Conservation (phyloP, 2,888 invertebrate genomes). For the Neoitamus cyanurus region DNA sequence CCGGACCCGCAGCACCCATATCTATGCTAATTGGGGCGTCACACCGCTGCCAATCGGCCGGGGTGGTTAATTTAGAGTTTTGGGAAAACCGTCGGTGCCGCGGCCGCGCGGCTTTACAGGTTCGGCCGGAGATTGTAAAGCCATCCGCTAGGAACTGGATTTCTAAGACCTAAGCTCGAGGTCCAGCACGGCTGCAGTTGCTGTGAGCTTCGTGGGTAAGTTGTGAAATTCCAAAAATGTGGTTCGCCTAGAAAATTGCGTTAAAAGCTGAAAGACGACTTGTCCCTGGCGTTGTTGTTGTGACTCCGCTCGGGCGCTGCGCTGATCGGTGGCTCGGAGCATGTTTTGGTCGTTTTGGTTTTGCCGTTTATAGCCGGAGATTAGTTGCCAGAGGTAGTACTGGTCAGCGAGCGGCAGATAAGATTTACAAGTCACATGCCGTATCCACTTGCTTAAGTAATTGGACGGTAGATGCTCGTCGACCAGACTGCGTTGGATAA, state of each 20-base stretch:
- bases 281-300: slow-evolving; percentile 25
- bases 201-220: slow-evolving; percentile 18
- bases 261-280: slow-evolving; percentile 46
- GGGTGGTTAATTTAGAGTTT: background rate
- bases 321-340: slow-evolving; percentile 15
- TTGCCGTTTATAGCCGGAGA: slow-evolving; percentile 11
- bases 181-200: background rate
- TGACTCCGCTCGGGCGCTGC: background rate
- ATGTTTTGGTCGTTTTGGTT: background rate
- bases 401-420: background rate
- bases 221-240: slow-evolving; percentile 46
- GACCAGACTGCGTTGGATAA: background rate
- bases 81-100: background rate
- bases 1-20: slow-evolving; percentile 3
- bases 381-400: slow-evolving; percentile 3
- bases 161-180: background rate
- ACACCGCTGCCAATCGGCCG: slow-evolving; percentile 10
- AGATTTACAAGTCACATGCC: slow-evolving; percentile 40
- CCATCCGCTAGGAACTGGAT: slow-evolving; percentile 25
- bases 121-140: background rate
- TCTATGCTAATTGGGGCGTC: slow-evolving; percentile 32
- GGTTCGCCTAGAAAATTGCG: slow-evolving; percentile 46
- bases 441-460: slow-evolving; percentile 38
- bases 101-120: background rate
- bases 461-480: slow-evolving; percentile 20